phyloP scores from a whole-genome alignment of 2,113 vertebrate genomes.

The Morone chrysops region DNA sequence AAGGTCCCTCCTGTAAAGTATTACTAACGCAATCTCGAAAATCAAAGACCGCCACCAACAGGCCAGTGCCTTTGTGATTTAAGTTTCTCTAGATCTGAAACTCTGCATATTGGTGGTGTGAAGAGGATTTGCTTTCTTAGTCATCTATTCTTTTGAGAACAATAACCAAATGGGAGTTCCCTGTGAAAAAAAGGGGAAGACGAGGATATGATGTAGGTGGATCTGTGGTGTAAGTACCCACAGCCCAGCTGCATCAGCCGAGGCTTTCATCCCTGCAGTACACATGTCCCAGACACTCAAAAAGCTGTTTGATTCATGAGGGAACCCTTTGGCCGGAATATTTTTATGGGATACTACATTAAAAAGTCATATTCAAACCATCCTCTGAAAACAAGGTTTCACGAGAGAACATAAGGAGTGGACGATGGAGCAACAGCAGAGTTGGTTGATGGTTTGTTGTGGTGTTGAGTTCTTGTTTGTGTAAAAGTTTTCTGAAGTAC shows the following conservation, averaged over 20 bases:
- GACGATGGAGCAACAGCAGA: not conserved
- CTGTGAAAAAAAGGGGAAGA: not conserved
- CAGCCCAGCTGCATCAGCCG: constrained; percentile 16
- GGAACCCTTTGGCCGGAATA: constrained; percentile 30
- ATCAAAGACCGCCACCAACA: not conserved
- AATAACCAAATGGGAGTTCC: constrained; percentile 40
- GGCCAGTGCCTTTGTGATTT: constrained; percentile 17
- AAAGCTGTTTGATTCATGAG: constrained; percentile 40
- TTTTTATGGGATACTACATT: constrained; percentile 40
- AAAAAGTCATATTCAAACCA: constrained; percentile 20
- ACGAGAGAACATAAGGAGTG: not conserved
- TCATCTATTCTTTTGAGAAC: constrained; percentile 20
- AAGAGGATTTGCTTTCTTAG: not conserved
- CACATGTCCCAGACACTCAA: constrained; percentile 32
- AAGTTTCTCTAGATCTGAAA: not conserved
- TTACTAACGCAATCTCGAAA: not conserved
- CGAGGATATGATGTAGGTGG: constrained; percentile 14
- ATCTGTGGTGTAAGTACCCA: constrained; percentile 26
- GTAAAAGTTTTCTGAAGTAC: not conserved
- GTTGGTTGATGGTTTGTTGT: not conserved
- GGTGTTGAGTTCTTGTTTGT: not conserved
- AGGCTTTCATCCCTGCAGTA: constrained; percentile 49
- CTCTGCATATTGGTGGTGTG: constrained; percentile 1
- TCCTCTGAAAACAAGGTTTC: constrained; percentile 10
- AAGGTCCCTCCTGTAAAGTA: constrained; percentile 4